Evolutionary conservation across 2,888 invertebrate genomes (phyloP), one percentile per base, ranked within the genome.

Genomic region (Fissipunctia ypsillon): DNA sequence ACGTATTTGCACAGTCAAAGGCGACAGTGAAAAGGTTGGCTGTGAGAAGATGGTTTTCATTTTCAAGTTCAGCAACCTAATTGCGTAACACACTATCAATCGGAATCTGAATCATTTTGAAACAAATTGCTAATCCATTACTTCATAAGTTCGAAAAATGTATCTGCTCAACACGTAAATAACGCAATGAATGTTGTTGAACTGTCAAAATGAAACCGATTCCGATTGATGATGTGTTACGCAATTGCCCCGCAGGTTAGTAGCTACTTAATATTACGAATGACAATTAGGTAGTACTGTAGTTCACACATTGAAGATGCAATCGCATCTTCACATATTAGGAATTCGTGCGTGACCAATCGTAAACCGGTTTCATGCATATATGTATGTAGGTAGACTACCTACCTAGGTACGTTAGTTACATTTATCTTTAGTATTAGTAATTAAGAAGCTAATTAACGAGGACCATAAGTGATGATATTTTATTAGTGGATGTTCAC

Each of bases 341-440:
- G 31, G 22, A 63, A 80, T 67, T 56, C 61, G 57, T 63, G 63
- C 61, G 67, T 80, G 61, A 45, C 56, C 56, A 4, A 38, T 45
- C 28, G 14, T 9, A 57, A 81, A 80, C 60, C 48, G 5, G 60
- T 61, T 56, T 22, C 54, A 56, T 50, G 28, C 48, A 68, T 59
- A 73, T 45, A 22, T n/a, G 64, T 52, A 73, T 45, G 22, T 22
- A 59, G 5, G 14, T 61, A 43, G 16, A 16, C 10, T 43, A 45
- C 1, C 12, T 71, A 38, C 10, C 12, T 71, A 38, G 7, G 1
- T 19, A 45, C 16, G 56, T 35, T 68, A 59, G 54, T 74, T 41
- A 38, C 35, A 64, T 63, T 56, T 63, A 67, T 54, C 67, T 81
- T 63, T 54, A 50, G 41, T 56, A 61, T 73, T 66, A 61, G 50